Evolutionary conservation across 64 coral and sea anemone genomes (phyloP).

Genomic region (Astreopora myriophthalma): DNA sequence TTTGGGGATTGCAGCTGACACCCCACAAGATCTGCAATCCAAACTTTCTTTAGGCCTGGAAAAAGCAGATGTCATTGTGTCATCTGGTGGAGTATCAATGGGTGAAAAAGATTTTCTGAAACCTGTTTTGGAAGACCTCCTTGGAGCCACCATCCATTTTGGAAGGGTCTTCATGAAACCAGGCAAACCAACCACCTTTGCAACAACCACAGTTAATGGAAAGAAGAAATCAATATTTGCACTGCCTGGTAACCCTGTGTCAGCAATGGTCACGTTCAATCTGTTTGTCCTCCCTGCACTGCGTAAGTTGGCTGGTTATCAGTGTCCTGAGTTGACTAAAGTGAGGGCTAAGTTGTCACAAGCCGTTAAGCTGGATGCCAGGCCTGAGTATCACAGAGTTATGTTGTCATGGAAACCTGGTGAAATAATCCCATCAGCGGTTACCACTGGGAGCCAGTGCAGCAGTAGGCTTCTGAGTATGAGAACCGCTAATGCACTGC

Average conservation of each 20-base stretch:
- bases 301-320: constrained; percentile 80
- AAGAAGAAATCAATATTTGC: constrained; percentile 90
- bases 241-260: constrained; percentile 98
- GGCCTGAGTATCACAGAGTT: constrained; percentile 95
- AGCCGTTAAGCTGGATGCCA: constrained; percentile 67
- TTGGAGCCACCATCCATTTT: constrained; percentile 91
- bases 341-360: constrained; percentile 83
- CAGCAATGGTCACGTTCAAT: constrained; percentile 96
- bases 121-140: constrained; percentile 81
- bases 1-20: constrained; percentile 89
- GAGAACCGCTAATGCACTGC: constrained; percentile 93
- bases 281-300: constrained; percentile 91
- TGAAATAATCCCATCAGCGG: constrained; percentile 81
- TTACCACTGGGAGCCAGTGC: constrained; percentile 93
- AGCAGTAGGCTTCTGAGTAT: constrained; percentile 97
- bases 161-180: constrained; percentile 99
- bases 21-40: constrained; percentile 66
- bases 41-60: constrained; percentile 75
- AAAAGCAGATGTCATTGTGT: constrained; percentile 89
- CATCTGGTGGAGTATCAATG: constrained; percentile 99
- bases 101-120: constrained; percentile 95
- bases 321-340: constrained; percentile 68
- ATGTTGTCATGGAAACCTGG: constrained; percentile 78
- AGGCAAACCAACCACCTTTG: constrained; percentile 98
- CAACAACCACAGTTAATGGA: constrained; percentile 50